Conservation (phyloP, 2,888 invertebrate species). For the Hemicrepidius hirtus region DNA sequence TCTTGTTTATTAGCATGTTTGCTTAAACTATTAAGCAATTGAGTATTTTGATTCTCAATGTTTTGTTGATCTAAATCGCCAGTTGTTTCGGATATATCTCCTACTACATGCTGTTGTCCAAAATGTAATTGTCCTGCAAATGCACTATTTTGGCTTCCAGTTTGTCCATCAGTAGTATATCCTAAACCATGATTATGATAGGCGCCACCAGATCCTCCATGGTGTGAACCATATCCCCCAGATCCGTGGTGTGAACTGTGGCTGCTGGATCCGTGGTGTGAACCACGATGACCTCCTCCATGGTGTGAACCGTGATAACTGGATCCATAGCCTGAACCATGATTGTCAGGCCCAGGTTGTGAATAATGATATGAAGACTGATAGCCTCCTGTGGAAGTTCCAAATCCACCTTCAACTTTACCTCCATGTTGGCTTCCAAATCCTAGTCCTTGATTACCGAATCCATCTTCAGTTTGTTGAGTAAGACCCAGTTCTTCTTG, state of each 20-base stretch:
- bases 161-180: neutral
- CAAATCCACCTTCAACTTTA: neutral
- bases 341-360: neutral
- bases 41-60: slow-evolving; percentile 46
- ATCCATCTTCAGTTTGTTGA: slow-evolving; percentile 55
- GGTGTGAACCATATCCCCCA: too few species aligned
- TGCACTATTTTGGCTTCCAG: neutral
- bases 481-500: slow-evolving; percentile 48
- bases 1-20: slow-evolving; percentile 13
- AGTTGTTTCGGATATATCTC: slow-evolving; percentile 37
- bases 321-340: neutral
- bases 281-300: neutral
- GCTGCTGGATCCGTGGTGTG: neutral
- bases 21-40: slow-evolving; percentile 44
- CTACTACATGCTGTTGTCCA: slow-evolving; percentile 30
- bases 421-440: neutral
- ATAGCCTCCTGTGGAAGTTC: neutral
- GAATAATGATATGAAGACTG: too few species aligned
- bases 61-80: slow-evolving; percentile 44
- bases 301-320: neutral
- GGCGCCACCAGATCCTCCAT: neutral
- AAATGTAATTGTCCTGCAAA: slow-evolving; percentile 26
- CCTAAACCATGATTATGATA: too few species aligned
- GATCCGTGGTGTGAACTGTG: too few species aligned
- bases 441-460: neutral